phyloP scores from a whole-genome alignment of 2,797 vertebrate genomes.

The Astyanax mexicanus region DNA sequence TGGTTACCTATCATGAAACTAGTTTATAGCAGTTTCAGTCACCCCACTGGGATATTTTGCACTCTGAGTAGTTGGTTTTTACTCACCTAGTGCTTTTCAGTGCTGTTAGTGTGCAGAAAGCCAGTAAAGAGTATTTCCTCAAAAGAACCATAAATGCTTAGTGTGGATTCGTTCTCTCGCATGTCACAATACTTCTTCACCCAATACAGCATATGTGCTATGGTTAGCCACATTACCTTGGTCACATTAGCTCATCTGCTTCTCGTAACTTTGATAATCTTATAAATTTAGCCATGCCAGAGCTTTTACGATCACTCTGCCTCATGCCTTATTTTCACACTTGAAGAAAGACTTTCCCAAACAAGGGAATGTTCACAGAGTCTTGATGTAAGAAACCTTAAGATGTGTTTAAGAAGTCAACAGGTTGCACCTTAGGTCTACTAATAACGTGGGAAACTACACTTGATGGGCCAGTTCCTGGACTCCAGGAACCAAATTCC shows the following conservation, averaged over 20 bases:
- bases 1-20: no score
- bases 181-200: no score
- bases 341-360: conserved; percentile 1
- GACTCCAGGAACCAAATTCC: not conserved
- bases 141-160: no score
- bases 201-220: not conserved
- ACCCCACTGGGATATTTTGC: no score
- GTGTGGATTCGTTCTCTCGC: no score
- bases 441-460: not conserved
- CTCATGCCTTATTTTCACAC: not conserved
- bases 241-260: not conserved
- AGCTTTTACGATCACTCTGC: not conserved
- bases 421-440: not conserved
- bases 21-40: no score
- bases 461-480: not conserved
- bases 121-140: no score
- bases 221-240: not conserved
- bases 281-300: not conserved
- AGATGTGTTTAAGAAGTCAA: not conserved
- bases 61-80: no score
- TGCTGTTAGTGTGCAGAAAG: no score
- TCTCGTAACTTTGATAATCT: not conserved
- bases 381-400: not conserved
- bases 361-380: not conserved
- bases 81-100: no score